Percentiles rank a stretch among this genome's conserved stretches.
Evolutionary conservation across 2,888 invertebrate genomes (phyloP).

Genomic region (Drosophila trichaetosa): DNA sequence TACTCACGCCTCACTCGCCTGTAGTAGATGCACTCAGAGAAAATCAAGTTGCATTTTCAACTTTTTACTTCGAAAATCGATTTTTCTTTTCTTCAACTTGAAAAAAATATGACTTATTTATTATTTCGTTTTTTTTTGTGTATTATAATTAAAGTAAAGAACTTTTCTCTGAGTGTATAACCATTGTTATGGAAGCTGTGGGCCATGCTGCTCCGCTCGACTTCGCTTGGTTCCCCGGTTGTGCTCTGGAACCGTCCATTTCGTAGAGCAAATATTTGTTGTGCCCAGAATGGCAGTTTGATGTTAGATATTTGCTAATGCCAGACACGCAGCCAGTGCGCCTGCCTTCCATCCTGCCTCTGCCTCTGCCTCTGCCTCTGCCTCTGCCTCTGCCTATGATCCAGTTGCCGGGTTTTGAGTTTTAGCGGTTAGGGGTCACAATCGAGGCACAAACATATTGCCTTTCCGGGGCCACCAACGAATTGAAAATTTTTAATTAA

Average conservation of each 20-base stretch:
- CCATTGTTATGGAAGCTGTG: slow-evolving; percentile 16
- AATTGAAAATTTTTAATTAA: slow-evolving; percentile 65
- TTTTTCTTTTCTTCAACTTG: too few relatives aligned
- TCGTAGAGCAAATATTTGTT: slow-evolving; percentile 54
- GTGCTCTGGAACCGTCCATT: slow-evolving; percentile 1
- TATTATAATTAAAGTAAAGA: too few relatives aligned
- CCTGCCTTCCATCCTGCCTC: slow-evolving; percentile 1
- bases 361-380: background rate
- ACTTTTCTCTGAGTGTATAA: background rate
- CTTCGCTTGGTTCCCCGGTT: background rate
- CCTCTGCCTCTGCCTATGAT: slow-evolving; percentile 4
- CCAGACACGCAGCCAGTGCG: slow-evolving; percentile 49
- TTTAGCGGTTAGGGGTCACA: background rate
- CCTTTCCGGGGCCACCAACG: slow-evolving; percentile 32
- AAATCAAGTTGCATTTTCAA: background rate
- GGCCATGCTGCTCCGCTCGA: slow-evolving; percentile 13
- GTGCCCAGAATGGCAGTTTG: slow-evolving; percentile 65
- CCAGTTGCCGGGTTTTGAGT: slow-evolving; percentile 7
- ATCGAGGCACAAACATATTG: slow-evolving; percentile 1
- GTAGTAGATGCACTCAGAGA: background rate
- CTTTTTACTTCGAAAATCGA: too few relatives aligned
- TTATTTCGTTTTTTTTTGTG: too few relatives aligned
- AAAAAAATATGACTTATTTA: too few relatives aligned
- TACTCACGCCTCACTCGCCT: background rate
- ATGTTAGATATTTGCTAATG: slow-evolving; percentile 63